Evolutionary conservation across 2,888 invertebrate genomes (phyloP), one percentile per base, ranked within the genome.

Genomic region (Reticulitermes lucifugus): DNA sequence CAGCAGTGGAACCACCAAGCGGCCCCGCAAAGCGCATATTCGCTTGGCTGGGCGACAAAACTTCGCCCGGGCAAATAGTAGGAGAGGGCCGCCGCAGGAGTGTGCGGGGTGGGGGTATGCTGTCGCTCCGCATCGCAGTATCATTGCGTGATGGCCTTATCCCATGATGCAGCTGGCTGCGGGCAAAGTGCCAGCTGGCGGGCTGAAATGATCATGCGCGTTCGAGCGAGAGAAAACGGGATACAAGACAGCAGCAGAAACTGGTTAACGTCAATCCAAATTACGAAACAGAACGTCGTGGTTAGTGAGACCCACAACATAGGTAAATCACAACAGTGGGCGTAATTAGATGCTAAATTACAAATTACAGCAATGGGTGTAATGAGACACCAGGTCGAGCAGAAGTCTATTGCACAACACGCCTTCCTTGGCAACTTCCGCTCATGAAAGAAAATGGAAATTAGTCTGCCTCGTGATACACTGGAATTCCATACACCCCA

Each of bases 151-250:
- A 43, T 46, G 25, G 55, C 55, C 79, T 79, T 79, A 55, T 86
- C 87, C 87, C 87, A 85, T 86, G 85, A 86, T 87, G 84, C 87
- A 86, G 87, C 86, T 86, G 86, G 87, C 83, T 85, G 70, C 85
- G 79, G 87, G 87, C 87, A 85, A 83, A 77, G 65, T 85, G 87
- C 87, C 87, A 87, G 87, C 87, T 87, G 87, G 87, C 87, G 80
- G 73, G 73, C 35, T 21, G 35, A 22, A 71, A 10, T n/a, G 65
- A 43, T 65, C 80, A 71, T 80, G 84, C 84, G 84, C 84, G 59
- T 83, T 60, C 21, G 14, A 55, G 21, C 21, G 41, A 77, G 59
- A 71, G 51, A 70, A 83, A 70, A 51, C 43, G 83, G 71, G 71
- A 70, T 43, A 41, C 59, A 59, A 60, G n/a, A 55, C 12, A 55